Percentiles rank a stretch among this genome's conserved stretches.
Conservation (phyloP, 2,113 vertebrate genomes). For the Danionella cerebrum region DNA sequence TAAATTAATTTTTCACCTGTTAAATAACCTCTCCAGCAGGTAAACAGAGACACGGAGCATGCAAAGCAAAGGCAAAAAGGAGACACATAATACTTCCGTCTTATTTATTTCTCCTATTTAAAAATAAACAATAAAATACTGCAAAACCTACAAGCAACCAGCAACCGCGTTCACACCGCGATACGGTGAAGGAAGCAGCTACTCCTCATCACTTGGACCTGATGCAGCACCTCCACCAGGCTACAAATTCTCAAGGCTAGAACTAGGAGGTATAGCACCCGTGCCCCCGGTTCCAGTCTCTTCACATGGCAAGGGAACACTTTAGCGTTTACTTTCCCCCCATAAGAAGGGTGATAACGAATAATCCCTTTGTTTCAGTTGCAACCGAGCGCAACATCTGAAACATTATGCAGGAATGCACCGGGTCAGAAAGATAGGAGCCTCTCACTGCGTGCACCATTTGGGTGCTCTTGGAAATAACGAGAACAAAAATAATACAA, state of each 20-base stretch:
- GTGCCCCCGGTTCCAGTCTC: conserved; percentile 24
- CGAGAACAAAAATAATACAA: neutral
- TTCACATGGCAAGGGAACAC: conserved; percentile 19
- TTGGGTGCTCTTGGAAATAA: neutral
- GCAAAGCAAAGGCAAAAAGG: no score
- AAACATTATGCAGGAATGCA: no score
- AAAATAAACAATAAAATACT: conserved; percentile 46
- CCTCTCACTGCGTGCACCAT: no score
- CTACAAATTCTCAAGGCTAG: conserved; percentile 7
- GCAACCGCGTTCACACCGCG: conserved; percentile 18
- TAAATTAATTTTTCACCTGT: no score
- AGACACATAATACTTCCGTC: no score
- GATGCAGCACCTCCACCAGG: conserved; percentile 28
- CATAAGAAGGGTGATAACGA: conserved; percentile 22
- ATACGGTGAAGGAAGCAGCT: neutral
- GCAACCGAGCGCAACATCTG: no score
- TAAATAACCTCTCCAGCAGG: no score
- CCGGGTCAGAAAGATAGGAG: neutral
- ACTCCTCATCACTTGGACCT: neutral
- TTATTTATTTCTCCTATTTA: conserved; percentile 40
- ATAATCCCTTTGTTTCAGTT: conserved; percentile 14
- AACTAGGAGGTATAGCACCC: neutral
- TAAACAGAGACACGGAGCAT: no score
- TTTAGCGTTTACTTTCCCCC: neutral
- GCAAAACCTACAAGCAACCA: conserved; percentile 27